These are phyloP conservation scores for Acronicta leporina DNA, from an alignment of 2,888 invertebrate species.

Conservation along the genomic window DNA sequence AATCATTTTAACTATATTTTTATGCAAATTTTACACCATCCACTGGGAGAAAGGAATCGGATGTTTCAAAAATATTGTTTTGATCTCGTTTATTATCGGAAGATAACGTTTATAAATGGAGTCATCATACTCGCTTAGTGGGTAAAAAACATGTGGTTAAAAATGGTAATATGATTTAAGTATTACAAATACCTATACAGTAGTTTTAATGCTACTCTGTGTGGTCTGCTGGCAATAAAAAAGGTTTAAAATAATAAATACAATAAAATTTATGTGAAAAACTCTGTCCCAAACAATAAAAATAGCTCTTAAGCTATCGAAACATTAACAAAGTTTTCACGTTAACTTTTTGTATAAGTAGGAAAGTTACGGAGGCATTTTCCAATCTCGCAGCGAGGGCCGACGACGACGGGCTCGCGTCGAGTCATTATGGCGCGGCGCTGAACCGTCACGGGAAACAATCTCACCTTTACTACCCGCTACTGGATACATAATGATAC, in stretches of 20 bases:
- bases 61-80: constrained; percentile 54
- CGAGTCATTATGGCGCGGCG: constrained; percentile 76
- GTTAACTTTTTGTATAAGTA: constrained; percentile 83
- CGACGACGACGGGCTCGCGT: constrained; percentile 57
- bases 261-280: constrained; percentile 53
- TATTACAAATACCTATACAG: constrained; percentile 7
- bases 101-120: constrained; percentile 33
- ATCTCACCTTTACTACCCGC: constrained; percentile 60
- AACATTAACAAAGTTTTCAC: constrained; percentile 76
- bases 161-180: neutral
- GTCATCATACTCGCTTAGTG: constrained; percentile 2
- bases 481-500: constrained; percentile 43
- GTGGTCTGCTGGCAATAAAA: constrained; percentile 32
- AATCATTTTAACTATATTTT: constrained; percentile 78
- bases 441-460: constrained; percentile 68
- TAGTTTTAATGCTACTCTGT: constrained; percentile 16
- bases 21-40: constrained; percentile 70
- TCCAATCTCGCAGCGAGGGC: constrained; percentile 77
- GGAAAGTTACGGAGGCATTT: constrained; percentile 82
- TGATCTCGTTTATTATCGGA: constrained; percentile 44
- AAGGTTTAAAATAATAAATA: constrained; percentile 44
- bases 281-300: constrained; percentile 68
- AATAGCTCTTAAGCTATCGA: constrained; percentile 75
- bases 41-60: constrained; percentile 42
- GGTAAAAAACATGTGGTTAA: no score